Evolutionary conservation across 2,888 invertebrate species (phyloP), one percentile per base, ranked within the genome.

Genomic region (Orchesellides sinensis): DNA sequence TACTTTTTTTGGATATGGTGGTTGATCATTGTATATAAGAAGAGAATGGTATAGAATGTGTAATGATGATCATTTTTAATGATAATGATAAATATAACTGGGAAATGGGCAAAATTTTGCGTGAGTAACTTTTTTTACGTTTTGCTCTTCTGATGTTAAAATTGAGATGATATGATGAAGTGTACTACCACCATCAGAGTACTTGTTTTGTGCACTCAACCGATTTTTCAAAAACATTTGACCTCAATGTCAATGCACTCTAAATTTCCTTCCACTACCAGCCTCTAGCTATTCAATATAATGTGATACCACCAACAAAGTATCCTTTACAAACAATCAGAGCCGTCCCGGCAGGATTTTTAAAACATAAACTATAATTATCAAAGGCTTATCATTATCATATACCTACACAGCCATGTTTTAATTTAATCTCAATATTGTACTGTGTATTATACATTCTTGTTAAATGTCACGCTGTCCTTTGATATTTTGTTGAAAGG

Each of bases 211-310:
- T 73, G 75, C 82, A 82, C 75, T 75, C 70, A 82, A 82, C 82
- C 82, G 63, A 75, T 65, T 61, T 75, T 75, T 82, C 75, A 59
- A 82, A 82, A 82, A 82, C 75, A 82, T 75, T 82, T 82, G 82
- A 82, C 82, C 82, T 75, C 75, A 82, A 82, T 82, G 82, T 82
- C 82, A 82, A 82, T 82, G 82, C 69, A 82, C 82, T 82, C 82
- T 65, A 75, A 5, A 40, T 75, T 73, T 75, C 77, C 82, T 73
- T 82, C 69, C 74, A 10, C n/a, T n/a, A n/a, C n/a, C n/a, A n/a
- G n/a, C n/a, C n/a, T n/a, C n/a, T n/a, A n/a, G n/a, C n/a, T n/a
- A n/a, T n/a, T n/a, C n/a, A n/a, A n/a, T n/a, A n/a, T n/a, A n/a
- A n/a, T n/a, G n/a, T n/a, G n/a, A n/a, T n/a, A n/a, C n/a, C n/a